phyloP scores from a whole-genome alignment of 1,140 invertebrate species.

The Lethocerus indicus region DNA sequence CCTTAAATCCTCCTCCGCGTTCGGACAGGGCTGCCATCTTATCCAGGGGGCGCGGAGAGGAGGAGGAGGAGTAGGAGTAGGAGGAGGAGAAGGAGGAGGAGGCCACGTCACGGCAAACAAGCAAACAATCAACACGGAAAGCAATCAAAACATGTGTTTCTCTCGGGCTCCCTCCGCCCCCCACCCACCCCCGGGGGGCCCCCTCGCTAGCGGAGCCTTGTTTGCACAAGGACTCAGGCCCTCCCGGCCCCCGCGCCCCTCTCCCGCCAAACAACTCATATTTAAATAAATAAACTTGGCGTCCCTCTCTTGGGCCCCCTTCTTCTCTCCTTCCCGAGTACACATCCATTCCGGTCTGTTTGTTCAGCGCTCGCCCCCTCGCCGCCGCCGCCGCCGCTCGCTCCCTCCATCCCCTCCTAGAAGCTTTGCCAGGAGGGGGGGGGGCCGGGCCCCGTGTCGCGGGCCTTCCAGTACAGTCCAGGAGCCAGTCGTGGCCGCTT shows the following conservation, averaged over 20 bases:
- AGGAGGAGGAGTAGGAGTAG: neutral
- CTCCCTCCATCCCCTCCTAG: neutral
- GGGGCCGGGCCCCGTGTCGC: neutral
- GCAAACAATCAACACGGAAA: slow-evolving; percentile 20
- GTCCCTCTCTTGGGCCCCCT: slow-evolving; percentile 2
- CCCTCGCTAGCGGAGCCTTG: no score
- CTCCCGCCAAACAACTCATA: slow-evolving; percentile 20
- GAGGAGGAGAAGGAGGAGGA: slow-evolving; percentile 2
- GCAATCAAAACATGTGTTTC: slow-evolving; percentile 22
- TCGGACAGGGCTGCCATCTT: neutral
- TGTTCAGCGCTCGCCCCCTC: slow-evolving; percentile 12
- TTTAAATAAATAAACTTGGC: slow-evolving; percentile 21
- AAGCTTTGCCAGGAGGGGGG: neutral
- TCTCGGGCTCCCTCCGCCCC: neutral
- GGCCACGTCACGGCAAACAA: slow-evolving; percentile 19
- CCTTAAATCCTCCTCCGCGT: neutral
- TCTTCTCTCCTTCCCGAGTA: slow-evolving; percentile 8
- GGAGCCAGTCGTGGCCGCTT: no score
- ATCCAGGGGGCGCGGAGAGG: neutral
- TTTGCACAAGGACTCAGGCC: slow-evolving; percentile 14
- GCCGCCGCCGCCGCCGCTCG: slow-evolving; percentile 2
- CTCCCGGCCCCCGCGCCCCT: no score
- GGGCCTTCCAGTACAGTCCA: no score
- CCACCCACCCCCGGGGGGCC: neutral
- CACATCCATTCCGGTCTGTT: slow-evolving; percentile 17